These are phyloP conservation scores for Polypedilum pembai DNA, from an alignment of 1,140 invertebrate species.

Conservation along the genomic window DNA sequence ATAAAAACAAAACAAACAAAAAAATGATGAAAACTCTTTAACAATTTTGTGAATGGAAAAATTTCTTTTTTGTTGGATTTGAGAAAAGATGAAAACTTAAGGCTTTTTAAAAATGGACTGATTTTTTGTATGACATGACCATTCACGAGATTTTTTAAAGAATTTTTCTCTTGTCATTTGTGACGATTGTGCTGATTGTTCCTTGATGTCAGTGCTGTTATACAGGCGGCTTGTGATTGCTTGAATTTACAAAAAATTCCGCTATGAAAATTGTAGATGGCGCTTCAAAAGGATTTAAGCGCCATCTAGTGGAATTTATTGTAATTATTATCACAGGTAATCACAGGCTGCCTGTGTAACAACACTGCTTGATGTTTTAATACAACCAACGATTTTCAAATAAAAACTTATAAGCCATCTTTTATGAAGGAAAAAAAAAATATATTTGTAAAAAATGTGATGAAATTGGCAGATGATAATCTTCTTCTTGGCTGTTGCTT, in stretches of 20 bases:
- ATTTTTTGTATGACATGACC: not conserved
- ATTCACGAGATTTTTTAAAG: not conserved
- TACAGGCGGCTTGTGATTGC: no score
- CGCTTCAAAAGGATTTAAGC: no score
- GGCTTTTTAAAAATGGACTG: conserved; percentile 16
- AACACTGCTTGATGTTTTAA: not conserved
- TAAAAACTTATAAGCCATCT: not conserved
- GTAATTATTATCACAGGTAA: no score
- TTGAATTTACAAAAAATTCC: no score
- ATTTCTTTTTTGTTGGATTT: no score
- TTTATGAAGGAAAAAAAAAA: not conserved
- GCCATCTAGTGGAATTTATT: no score
- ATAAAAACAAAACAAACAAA: not conserved
- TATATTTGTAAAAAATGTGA: not conserved
- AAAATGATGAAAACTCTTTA: not conserved
- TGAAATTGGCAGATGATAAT: conserved; percentile 15
- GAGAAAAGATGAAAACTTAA: not conserved
- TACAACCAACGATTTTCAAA: conserved; percentile 17
- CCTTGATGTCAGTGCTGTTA: not conserved
- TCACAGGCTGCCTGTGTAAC: no score
- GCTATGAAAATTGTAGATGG: no score
- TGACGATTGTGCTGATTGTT: conserved; percentile 5
- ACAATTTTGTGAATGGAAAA: not conserved
- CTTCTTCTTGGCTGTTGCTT: conserved; percentile 16
- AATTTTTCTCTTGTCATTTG: not conserved